A percentile compares a stretch with the other conserved stretches of the same genome.
phyloP scores from a whole-genome alignment of 2,113 vertebrate genomes.

The Calonectris borealis region DNA sequence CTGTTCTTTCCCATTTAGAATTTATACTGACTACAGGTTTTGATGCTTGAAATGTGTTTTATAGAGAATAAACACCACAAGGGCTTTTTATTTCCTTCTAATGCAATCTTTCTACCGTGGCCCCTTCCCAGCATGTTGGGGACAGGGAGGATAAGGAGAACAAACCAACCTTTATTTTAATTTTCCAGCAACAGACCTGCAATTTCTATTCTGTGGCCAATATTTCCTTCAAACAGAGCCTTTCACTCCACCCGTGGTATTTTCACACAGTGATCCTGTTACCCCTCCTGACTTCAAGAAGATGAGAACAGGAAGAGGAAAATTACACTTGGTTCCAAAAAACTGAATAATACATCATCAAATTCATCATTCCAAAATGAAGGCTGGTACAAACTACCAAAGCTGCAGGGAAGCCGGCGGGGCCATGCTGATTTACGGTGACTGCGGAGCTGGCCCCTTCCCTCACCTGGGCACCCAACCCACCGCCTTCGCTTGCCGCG shows the following conservation, averaged over 20 bases:
- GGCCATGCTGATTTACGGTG: background rate
- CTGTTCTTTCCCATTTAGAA: background rate
- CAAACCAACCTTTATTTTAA: background rate
- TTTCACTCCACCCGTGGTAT: background rate
- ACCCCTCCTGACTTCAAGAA: background rate
- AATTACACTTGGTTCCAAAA: background rate
- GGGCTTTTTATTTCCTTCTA: background rate
- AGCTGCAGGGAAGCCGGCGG: background rate
- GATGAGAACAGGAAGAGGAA: background rate
- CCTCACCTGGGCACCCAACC: background rate
- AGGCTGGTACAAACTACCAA: background rate
- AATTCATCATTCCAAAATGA: background rate
- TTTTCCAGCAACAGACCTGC: background rate
- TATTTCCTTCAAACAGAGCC: background rate
- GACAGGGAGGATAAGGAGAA: background rate
- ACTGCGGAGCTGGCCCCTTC: background rate
- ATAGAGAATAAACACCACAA: background rate
- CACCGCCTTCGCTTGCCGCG: rapidly evolving
- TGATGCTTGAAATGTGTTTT: background rate
- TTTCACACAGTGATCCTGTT: background rate
- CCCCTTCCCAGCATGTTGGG: background rate
- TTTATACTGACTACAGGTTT: background rate
- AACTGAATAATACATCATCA: background rate
- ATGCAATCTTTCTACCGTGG: background rate
- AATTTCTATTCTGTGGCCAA: background rate